Conservation (phyloP, 1,140 invertebrate genomes). For the Luehdorfia chinensis region DNA sequence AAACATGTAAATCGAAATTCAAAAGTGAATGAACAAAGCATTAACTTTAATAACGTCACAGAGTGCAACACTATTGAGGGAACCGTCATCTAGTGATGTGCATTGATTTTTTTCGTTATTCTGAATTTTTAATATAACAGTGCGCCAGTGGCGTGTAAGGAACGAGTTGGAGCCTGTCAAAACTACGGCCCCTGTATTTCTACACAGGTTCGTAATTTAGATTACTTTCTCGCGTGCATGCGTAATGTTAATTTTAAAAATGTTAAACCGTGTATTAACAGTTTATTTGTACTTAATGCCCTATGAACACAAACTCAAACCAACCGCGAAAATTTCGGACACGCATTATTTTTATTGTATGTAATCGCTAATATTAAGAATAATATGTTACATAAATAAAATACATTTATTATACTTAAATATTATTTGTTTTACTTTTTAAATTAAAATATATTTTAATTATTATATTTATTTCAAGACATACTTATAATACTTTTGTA, state of each 20-base stretch:
- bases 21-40: conserved; percentile 25
- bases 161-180: conserved; percentile 24
- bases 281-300: no score
- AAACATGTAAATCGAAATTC: conserved; percentile 51
- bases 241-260: conserved; percentile 9
- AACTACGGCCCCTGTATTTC: conserved; percentile 34
- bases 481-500: no score
- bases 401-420: no score
- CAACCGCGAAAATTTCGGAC: no score
- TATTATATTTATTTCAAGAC: no score
- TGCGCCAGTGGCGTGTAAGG: conserved; percentile 35
- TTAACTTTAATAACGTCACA: not conserved
- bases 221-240: conserved; percentile 61
- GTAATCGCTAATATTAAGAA: no score
- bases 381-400: no score
- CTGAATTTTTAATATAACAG: conserved; percentile 50
- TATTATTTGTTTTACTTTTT: no score
- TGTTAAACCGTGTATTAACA: no score
- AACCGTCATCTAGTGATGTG: conserved; percentile 17
- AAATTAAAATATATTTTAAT: no score
- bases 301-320: no score
- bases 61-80: not conserved
- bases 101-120: conserved; percentile 28
- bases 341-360: no score
- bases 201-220: conserved; percentile 63